Conservation (phyloP, 2,888 invertebrate genomes). For the Hirtodrosophila cameraria region DNA sequence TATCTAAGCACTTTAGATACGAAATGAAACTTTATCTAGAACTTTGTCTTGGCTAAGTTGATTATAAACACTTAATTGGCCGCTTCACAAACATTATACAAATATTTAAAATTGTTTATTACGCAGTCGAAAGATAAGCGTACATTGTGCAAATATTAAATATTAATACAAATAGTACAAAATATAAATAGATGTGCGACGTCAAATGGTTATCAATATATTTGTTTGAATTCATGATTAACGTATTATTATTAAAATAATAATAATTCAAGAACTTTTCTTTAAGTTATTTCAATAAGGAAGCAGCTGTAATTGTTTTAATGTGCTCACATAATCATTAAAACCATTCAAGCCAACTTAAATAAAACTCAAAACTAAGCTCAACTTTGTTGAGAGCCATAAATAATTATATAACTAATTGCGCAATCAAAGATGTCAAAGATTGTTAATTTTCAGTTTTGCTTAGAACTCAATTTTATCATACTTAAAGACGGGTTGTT, state of each 20-base stretch:
- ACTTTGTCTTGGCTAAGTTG: constrained; percentile 40
- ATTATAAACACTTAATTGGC: constrained; percentile 4
- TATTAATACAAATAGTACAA: constrained; percentile 19
- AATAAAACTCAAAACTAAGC: not conserved
- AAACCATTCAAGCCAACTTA: not conserved
- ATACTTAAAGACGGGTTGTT: constrained; percentile 25
- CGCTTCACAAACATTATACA: constrained; percentile 13
- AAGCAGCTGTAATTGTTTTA: not conserved
- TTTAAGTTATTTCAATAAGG: constrained; percentile 14
- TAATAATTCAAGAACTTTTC: not conserved
- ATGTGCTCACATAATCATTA: not conserved
- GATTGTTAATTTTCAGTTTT: constrained; percentile 3
- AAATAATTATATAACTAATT: constrained; percentile 1
- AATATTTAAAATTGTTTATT: constrained; percentile 6
- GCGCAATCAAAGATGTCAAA: not conserved
- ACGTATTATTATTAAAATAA: not conserved
- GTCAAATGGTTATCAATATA: constrained; percentile 17
- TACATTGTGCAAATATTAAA: constrained; percentile 7
- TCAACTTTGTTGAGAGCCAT: not conserved
- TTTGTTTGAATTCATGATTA: not conserved
- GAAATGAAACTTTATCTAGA: constrained; percentile 39
- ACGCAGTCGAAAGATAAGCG: constrained; percentile 21
- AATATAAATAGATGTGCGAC: constrained; percentile 29
- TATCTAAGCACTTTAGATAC: constrained; percentile 37
- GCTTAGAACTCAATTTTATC: not conserved